Evolutionary conservation across 2,113 vertebrate species (phyloP), one percentile per base, ranked within the genome.

Genomic region (Tricholaema leucomelas): DNA sequence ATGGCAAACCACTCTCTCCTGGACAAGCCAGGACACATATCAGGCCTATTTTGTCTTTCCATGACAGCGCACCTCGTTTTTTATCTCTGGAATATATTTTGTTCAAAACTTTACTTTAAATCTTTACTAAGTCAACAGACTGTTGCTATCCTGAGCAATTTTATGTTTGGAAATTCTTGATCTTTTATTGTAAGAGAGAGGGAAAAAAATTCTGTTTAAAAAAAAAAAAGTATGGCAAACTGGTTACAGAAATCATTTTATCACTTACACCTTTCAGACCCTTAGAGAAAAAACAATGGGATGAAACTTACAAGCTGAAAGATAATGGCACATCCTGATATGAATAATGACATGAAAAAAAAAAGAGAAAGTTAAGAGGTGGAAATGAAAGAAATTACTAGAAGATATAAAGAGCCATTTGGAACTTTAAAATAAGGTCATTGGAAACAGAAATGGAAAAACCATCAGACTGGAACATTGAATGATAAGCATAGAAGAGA

Each of bases 371-470:
- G 25, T 18, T 60, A 74, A 80, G 35, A 56, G 85, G 92, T 33
- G 6, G 64, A 80, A 94, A 83, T 59, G 7, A 86, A 92, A 59
- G 2, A 91, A 85, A 87, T 61, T 0, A 92, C 65, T 48, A 82
- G 25, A 85, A 33, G 48, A 63, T 79, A 71, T 64, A 81, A 87
- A 75, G 75, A 80, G 30, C 12, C 23, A 59, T 82, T 91, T 81
- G 52, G 83, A 92, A 71, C 6, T 89, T 91, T 81, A 76, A 91
- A 94, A 92, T 94, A n/a, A 94, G 65, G 48, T 87, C 42, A 63
- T 13, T 96, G 93, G 77, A 95, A 96, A 93, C 27, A 93, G 54
- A 93, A 94, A 94, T 95, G 89, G 92, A 92, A 97, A 95, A 95
- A 78, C 2, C 58, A 70, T 60, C 81, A 78, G 59, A 71, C 66